Evolutionary conservation across 2,888 invertebrate species (phyloP).

Genomic region (Halictus quadricinctus): DNA sequence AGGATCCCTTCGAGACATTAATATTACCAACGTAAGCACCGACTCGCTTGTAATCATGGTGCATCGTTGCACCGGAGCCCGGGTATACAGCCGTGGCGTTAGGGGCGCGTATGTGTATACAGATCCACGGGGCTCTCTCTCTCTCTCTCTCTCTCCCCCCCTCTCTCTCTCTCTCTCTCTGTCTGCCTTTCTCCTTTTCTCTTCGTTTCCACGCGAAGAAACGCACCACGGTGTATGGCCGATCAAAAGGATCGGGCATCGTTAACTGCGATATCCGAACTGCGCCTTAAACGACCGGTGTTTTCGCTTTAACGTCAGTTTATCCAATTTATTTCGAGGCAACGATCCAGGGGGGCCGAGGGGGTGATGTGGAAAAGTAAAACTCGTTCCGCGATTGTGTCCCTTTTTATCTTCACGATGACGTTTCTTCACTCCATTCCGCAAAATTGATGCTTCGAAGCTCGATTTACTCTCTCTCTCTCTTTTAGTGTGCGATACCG

Average conservation of each 20-base stretch:
- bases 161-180: background rate
- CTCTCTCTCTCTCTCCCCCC: background rate
- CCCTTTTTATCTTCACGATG: background rate
- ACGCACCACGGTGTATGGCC: conserved; percentile 33
- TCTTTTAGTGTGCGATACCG: background rate
- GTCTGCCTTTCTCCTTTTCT: background rate
- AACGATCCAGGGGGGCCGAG: conserved; percentile 10
- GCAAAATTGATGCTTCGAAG: background rate
- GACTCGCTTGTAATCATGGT: conserved; percentile 72
- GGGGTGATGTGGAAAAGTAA: background rate
- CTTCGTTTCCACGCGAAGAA: conserved; percentile 8
- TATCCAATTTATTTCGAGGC: conserved; percentile 65
- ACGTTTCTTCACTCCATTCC: background rate
- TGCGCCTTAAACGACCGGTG: conserved; percentile 63
- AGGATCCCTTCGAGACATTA: conserved; percentile 78
- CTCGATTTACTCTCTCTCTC: background rate
- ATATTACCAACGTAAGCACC: conserved; percentile 76
- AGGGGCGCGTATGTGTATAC: conserved; percentile 22
- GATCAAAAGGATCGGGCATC: conserved; percentile 64
- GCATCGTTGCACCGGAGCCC: conserved; percentile 69
- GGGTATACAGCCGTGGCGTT: conserved; percentile 34
- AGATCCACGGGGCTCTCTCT: background rate
- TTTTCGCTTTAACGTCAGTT: conserved; percentile 70
- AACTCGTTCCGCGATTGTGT: background rate
- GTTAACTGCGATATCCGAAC: conserved; percentile 64